Evolutionary conservation across 2,888 invertebrate genomes (phyloP).

Genomic region (Campoplex capitator): DNA sequence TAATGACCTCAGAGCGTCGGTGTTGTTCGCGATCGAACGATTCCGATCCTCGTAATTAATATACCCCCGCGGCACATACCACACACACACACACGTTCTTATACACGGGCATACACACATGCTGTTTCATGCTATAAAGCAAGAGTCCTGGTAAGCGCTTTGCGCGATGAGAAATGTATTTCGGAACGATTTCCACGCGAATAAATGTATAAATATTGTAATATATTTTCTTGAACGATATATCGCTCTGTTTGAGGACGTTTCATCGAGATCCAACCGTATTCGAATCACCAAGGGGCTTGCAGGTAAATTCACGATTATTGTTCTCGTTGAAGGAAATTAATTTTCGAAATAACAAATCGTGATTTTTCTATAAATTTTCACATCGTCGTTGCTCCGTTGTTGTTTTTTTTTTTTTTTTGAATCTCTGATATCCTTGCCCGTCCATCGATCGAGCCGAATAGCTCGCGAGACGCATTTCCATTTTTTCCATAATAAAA

Average conservation of each 20-base stretch:
- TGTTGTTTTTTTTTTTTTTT: too few species aligned
- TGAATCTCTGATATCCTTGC: too few species aligned
- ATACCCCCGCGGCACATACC: slow-evolving; percentile 70
- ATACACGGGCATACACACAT: background rate
- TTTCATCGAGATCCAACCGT: background rate
- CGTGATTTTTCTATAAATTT: too few species aligned
- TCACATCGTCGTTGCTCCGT: too few species aligned
- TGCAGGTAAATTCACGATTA: too few species aligned
- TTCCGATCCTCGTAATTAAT: slow-evolving; percentile 81
- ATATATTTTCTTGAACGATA: background rate
- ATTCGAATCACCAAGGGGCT: background rate
- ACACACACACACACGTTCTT: slow-evolving; percentile 37
- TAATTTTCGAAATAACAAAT: too few species aligned
- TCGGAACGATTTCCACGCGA: slow-evolving; percentile 58
- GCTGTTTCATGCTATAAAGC: background rate
- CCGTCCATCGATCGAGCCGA: background rate
- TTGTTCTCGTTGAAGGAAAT: too few species aligned
- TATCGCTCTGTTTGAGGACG: background rate
- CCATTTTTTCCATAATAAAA: background rate
- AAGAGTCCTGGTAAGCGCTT: slow-evolving; percentile 11
- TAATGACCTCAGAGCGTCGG: slow-evolving; percentile 77
- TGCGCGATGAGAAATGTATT: slow-evolving; percentile 68
- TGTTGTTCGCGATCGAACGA: slow-evolving; percentile 77
- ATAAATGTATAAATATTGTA: slow-evolving; percentile 14
- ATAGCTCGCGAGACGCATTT: background rate